Base-by-base conservation (phyloP, 1,140 invertebrate species). In the Drosophila sucinea region DNA sequence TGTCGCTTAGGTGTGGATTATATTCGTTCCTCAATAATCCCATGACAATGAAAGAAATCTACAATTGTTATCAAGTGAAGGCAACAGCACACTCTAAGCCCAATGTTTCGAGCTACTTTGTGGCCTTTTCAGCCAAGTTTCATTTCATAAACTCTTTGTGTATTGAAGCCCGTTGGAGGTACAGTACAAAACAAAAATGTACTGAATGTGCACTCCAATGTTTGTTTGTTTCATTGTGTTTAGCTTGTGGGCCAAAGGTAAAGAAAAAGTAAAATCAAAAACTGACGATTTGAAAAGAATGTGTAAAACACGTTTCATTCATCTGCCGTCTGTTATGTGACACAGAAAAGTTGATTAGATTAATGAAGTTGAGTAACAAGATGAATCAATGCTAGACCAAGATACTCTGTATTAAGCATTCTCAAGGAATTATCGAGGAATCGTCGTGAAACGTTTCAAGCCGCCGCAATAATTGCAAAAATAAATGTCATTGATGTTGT, bases 191-290 rank as follows among this genome's bases (percentile, higher is more conserved):
- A 51, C 23, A 51, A 25, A 27, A 25, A 23, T 25, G 6, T 25
- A 47, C 17, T 25, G 44, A 47, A 47, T 23, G 44, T 23, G n/a
- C 17, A 51, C 44, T 51, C 44, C 23, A 51, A 51, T 51, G 10
- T 27, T 27, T 51, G 44, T 51, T 51, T 27, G 44, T 51, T 23
- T 27, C 25, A 51, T 51, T 51, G 44, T 41, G n/a, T 41, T n/a
- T 25, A 27, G 25, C 23, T 51, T 51, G 10, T 11, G 44, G 44
- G 44, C 4, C 23, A 51, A 27, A 51, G 44, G 44, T 51, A 51
- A 51, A 51, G 44, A 27, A 51, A 51, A 51, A 51, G 44, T 51
- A 51, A 51, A 51, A 51, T 23, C 44, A 51, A 51, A 27, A 10
- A 10, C 8, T 10, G 23, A 1, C 10, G 7, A 51, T 51, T 51